Base-by-base conservation (phyloP, 2,797 vertebrate species). In the Spinibarbus caldwelli region DNA sequence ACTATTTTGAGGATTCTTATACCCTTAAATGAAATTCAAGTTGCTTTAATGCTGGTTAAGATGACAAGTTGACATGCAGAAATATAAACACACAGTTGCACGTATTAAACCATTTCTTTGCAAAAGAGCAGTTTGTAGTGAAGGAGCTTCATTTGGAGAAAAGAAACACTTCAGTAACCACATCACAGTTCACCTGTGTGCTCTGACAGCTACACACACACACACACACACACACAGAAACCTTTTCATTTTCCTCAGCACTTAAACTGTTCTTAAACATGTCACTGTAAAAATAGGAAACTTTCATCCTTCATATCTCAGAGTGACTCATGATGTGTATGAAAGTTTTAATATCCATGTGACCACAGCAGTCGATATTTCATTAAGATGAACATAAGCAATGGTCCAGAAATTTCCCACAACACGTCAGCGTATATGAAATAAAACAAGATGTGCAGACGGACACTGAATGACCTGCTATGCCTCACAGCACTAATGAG, bases 111-210 rank as follows among this genome's bases (percentile, higher is more conserved):
- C 12, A 1, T 52, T 84, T 83, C 29, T 66, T 23, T 36, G 47
- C 3, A 72, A 59, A 68, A 19, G 41, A 15, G 11, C n/a, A 19
- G 45, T 76, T 38, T 66, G 70, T 41, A 68, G 59, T 68, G 26
- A 81, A 67, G 34, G 21, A 45, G 85, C 26, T 67, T 68, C 12
- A 77, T 86, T 86, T 86, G 36, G 36, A 59, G n/a, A 6, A 80
- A 73, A 80, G 57, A 54, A 59, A 81, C 1, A 34, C 45, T 64
- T 73, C 84, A 85, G 78, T 80, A 41, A 72, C 6, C 45, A 73
- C 15, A 75, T 85, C 57, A 80, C 68, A 31, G 77, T 80, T 75
- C 23, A 75, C 59, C 84, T 80, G 31, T n/a, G 12, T 6, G 9
- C 43, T 67, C 68, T 75, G 78, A 80, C 78, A 80, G 78, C 29